Evolutionary conservation across 2,113 vertebrate genomes (phyloP), one percentile per base, ranked within the genome.

Genomic region (Leucopsar rothschildi): DNA sequence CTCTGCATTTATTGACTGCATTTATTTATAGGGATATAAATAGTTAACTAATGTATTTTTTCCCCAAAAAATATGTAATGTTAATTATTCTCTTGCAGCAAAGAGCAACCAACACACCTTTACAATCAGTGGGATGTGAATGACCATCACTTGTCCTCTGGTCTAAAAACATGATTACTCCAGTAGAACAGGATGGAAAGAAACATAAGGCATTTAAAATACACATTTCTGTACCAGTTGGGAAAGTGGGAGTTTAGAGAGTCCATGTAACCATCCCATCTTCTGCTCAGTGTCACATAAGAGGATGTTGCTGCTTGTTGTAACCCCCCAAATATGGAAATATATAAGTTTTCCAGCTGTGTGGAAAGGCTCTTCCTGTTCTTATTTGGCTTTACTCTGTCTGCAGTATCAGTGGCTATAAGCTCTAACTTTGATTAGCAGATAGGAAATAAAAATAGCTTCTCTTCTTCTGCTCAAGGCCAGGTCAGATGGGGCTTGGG

Each of bases 11-110:
- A 64, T 72, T 83, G 40, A 17, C 47, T 61, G 13, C 10, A 25
- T 63, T 83, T 61, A 29, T 88, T 94, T 95, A 59, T 27, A 91
- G 71, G 16, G 21, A 15, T 93, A 68, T 72, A 89, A 77, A 71
- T 37, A 65, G 8, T 68, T 44, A 60, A 69, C 1, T 12, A 12
- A 60, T 60, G 50, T 49, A 31, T 35, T 82, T 44, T n/a, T 8
- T 22, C 8, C 2, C 56, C 29, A 52, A 7, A 13, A 49, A 59
- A 76, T 81, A 37, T 60, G 56, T 77, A 66, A 76, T 69, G 52
- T 86, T 70, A 45, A 92, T 92, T 60, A 88, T 83, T 95, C 73
- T 82, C 69, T 84, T 50, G 3, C 81, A 96, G 50, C 65, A 92
- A 93, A 87, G 57, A 82, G 82, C 81, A 92, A 82, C 63, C 66